A percentile compares a stretch with the other conserved stretches of the same genome.
phyloP scores from a whole-genome alignment of 2,113 vertebrate species.

The Xenus cinereus region DNA sequence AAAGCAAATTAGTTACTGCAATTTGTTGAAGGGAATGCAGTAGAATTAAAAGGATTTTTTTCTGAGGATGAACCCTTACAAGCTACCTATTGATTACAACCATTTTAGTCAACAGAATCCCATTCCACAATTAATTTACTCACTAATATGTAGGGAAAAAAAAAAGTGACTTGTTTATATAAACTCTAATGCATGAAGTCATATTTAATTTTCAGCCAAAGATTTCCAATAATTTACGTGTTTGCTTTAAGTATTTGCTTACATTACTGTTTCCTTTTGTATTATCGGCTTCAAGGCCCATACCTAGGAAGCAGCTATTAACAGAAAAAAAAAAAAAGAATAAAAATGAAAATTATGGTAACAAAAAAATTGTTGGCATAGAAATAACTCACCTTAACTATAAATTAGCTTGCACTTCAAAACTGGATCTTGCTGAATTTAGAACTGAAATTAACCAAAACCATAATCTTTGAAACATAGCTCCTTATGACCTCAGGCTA shows the following conservation, averaged over 20 bases:
- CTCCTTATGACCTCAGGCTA: not conserved
- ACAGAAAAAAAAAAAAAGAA: not conserved
- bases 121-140: not conserved
- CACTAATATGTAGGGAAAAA: not conserved
- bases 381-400: not conserved
- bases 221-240: not conserved
- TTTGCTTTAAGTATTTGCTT: not conserved
- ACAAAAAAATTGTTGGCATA: not conserved
- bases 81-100: not conserved
- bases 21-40: not conserved
- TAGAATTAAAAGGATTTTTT: not conserved
- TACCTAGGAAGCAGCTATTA: not conserved
- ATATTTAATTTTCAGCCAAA: not conserved
- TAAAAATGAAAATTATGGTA: not conserved
- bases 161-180: not conserved
- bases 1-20: not conserved
- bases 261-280: not conserved
- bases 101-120: not conserved
- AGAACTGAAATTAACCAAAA: not conserved
- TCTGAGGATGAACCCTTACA: not conserved
- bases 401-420: not conserved
- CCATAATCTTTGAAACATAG: not conserved
- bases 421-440: not conserved
- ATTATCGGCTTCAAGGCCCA: not conserved
- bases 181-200: not conserved